phyloP scores from a whole-genome alignment of 2,113 vertebrate genomes.

The Potamarius usumacintae region DNA sequence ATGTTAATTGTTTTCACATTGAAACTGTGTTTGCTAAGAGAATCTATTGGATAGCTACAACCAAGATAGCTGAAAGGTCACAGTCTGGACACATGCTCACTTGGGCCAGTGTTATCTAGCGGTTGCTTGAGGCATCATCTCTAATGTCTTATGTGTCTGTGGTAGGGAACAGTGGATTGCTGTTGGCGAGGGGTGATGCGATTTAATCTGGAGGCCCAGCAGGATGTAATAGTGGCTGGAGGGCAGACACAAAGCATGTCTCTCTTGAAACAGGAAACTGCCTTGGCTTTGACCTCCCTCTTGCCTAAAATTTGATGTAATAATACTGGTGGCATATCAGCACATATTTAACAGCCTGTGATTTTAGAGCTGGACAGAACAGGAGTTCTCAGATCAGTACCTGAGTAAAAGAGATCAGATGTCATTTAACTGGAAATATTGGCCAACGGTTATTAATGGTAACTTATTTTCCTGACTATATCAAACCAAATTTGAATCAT shows the following conservation, averaged over 20 bases:
- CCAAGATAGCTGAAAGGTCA: constrained; percentile 69
- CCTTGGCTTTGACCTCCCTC: constrained; percentile 74
- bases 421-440: constrained; percentile 34
- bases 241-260: constrained; percentile 73
- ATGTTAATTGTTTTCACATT: constrained; percentile 53
- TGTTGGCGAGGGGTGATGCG: constrained; percentile 78
- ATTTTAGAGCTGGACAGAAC: constrained; percentile 67
- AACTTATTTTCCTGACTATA: constrained; percentile 28
- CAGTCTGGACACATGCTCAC: constrained; percentile 72
- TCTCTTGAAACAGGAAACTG: constrained; percentile 78
- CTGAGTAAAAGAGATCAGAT: constrained; percentile 40
- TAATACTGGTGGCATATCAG: constrained; percentile 76
- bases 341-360: constrained; percentile 75
- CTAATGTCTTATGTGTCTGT: constrained; percentile 65
- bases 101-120: constrained; percentile 69
- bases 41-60: constrained; percentile 58
- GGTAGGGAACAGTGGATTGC: constrained; percentile 72
- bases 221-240: constrained; percentile 81
- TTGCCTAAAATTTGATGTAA: constrained; percentile 75
- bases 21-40: constrained; percentile 60
- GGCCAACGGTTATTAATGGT: constrained; percentile 21
- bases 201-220: constrained; percentile 79
- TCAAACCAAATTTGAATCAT: constrained; percentile 34
- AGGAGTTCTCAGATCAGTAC: constrained; percentile 61
- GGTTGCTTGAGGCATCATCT: constrained; percentile 68